Conservation (phyloP, 2,113 vertebrate genomes). For the Hyaena hyaena region DNA sequence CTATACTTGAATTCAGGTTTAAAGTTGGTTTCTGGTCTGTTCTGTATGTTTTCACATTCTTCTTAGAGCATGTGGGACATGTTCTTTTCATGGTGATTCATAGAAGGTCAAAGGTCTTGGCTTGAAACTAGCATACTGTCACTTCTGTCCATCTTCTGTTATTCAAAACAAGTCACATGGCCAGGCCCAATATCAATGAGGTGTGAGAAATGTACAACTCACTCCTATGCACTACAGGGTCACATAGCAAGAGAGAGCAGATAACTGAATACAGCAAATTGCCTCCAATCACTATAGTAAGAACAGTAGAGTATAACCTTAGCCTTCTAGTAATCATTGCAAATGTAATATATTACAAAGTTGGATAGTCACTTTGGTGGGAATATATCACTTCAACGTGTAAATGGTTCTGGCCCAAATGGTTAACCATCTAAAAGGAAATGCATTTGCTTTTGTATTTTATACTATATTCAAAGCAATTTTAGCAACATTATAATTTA, state of each 20-base stretch:
- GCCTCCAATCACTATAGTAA: neutral
- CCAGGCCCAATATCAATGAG: neutral
- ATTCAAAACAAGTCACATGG: neutral
- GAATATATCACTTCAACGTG: neutral
- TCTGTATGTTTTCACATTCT: neutral
- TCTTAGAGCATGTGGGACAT: neutral
- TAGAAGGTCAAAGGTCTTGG: neutral
- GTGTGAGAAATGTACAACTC: neutral
- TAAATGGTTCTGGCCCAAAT: neutral
- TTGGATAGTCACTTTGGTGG: neutral
- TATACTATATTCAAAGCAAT: neutral
- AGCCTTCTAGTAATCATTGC: neutral
- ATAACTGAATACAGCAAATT: neutral
- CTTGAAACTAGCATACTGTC: neutral
- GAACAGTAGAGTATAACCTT: neutral
- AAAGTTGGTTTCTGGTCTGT: neutral
- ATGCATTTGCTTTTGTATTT: neutral
- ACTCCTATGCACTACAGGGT: neutral
- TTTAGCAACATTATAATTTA: constrained; percentile 13
- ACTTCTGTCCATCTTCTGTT: neutral
- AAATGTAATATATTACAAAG: neutral
- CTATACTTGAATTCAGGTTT: neutral
- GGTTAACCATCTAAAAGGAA: neutral
- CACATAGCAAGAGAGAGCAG: neutral
- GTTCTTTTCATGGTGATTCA: neutral